Conservation (phyloP, 2,888 invertebrate genomes). For the Protophormia terraenovae region DNA sequence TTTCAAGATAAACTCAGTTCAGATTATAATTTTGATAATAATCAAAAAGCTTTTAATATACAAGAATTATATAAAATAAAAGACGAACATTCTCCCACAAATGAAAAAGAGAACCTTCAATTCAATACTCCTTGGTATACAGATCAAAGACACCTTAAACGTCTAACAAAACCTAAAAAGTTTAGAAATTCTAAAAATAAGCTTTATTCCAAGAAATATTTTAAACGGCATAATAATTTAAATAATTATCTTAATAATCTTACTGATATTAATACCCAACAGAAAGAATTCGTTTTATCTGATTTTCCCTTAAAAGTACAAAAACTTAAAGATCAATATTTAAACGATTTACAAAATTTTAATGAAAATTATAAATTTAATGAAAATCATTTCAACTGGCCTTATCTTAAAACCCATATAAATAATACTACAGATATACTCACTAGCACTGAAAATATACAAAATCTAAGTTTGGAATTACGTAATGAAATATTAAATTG, state of each 20-base stretch:
- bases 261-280: not conserved
- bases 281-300: not conserved
- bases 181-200: too few species aligned
- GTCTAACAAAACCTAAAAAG: too few species aligned
- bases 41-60: not conserved
- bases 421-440: not conserved
- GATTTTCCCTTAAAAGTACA: not conserved
- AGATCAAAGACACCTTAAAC: not conserved
- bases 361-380: slow-evolving; percentile 42
- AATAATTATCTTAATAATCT: not conserved
- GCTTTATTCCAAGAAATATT: too few species aligned
- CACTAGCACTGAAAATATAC: not conserved
- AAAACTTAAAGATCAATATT: not conserved
- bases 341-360: slow-evolving; percentile 8
- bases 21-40: slow-evolving; percentile 29
- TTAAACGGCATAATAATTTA: not conserved
- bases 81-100: slow-evolving; percentile 33
- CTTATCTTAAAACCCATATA: not conserved
- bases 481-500: slow-evolving; percentile 70
- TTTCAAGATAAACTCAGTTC: not conserved
- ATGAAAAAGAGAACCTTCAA: slow-evolving; percentile 28
- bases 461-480: slow-evolving; percentile 45
- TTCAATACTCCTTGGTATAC: slow-evolving; percentile 65
- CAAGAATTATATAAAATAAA: slow-evolving; percentile 68
- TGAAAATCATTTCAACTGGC: slow-evolving; percentile 1